These are phyloP conservation scores for Cyclura pinguis DNA, from an alignment of 2,797 vertebrate genomes.

Conservation along the genomic window DNA sequence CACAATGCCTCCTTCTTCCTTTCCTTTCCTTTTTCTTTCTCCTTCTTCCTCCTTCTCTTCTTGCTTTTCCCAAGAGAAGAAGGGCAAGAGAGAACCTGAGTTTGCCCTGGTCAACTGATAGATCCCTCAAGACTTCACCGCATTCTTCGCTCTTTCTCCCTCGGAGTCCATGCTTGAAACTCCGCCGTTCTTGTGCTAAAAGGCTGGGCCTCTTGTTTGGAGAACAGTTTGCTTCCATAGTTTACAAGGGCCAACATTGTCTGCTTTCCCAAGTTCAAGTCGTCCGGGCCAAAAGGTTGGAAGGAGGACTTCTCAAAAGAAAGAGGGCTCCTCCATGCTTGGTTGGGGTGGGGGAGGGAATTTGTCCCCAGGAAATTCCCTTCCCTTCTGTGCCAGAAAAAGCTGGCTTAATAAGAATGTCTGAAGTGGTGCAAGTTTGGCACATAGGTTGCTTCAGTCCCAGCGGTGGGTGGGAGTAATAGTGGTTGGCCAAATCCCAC, in stretches of 20 bases:
- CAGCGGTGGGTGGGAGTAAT: no score
- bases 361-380: background rate
- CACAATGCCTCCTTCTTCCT: no score
- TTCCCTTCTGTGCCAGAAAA: background rate
- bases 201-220: background rate
- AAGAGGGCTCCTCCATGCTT: background rate
- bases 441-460: background rate
- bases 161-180: accelerated
- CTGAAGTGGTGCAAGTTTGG: background rate
- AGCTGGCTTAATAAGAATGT: background rate
- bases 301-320: background rate
- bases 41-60: no score
- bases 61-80: no score
- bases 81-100: no score
- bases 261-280: background rate
- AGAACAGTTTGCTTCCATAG: no score
- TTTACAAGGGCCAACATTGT: accelerated
- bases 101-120: no score
- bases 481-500: background rate
- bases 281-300: background rate
- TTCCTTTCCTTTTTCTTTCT: background rate
- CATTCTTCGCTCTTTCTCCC: no score
- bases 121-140: background rate
- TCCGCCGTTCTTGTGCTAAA: background rate
- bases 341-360: background rate